Evolutionary conservation across 2,113 vertebrate genomes (phyloP).

Genomic region (Bombycilla garrulus): DNA sequence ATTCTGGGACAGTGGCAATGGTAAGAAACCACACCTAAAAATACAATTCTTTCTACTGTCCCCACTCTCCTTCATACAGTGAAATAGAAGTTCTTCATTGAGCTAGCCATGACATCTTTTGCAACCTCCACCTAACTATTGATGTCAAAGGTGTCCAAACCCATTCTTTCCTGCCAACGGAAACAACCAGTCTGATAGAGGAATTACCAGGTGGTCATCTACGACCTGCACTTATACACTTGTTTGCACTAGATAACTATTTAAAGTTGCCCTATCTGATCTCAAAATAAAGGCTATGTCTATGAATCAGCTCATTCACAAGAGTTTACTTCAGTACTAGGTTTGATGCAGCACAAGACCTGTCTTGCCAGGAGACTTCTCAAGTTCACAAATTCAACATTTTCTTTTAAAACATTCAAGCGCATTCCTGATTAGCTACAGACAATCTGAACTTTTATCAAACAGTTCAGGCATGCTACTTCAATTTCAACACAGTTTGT

Average conservation of each 20-base stretch:
- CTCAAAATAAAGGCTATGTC: neutral
- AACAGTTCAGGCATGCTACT: neutral
- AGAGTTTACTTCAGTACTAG: neutral
- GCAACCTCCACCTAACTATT: neutral
- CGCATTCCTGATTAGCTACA: neutral
- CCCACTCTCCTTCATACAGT: neutral
- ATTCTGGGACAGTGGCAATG: neutral
- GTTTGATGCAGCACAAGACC: rapidly evolving
- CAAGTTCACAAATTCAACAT: neutral
- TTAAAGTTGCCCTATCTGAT: neutral
- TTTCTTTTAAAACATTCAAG: neutral
- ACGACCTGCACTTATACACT: neutral
- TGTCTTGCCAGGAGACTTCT: neutral
- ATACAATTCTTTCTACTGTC: neutral
- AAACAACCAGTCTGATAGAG: neutral
- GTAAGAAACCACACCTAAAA: neutral
- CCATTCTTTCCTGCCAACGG: neutral
- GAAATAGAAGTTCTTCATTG: neutral
- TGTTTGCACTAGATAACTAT: neutral
- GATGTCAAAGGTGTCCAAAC: neutral
- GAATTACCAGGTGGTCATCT: neutral
- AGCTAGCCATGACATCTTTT: neutral
- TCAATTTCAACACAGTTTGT: neutral
- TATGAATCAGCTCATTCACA: neutral
- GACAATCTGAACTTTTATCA: neutral